phyloP scores from a whole-genome alignment of 2,113 vertebrate species.

The Amia ocellicauda region DNA sequence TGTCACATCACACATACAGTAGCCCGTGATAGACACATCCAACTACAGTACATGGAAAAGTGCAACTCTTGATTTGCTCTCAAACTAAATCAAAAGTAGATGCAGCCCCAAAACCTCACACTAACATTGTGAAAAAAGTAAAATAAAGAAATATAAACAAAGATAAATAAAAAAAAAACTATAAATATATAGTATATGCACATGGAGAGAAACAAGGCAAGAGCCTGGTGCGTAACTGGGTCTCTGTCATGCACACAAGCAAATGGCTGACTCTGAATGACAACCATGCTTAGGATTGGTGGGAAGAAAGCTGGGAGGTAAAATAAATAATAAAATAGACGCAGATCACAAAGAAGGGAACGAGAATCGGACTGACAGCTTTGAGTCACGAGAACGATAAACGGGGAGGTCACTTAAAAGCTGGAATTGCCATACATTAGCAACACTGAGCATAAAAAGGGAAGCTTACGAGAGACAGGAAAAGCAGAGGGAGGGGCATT shows the following conservation, averaged over 20 bases:
- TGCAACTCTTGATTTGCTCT: slow-evolving; percentile 58
- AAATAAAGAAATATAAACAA: slow-evolving; percentile 36
- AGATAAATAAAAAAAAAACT: slow-evolving; percentile 16
- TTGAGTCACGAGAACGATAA: slow-evolving; percentile 22
- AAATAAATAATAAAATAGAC: slow-evolving; percentile 1
- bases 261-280: slow-evolving; percentile 56
- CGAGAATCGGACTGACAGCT: slow-evolving; percentile 13
- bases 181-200: slow-evolving; percentile 38
- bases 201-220: slow-evolving; percentile 55
- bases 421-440: neutral
- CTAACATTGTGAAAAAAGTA: slow-evolving; percentile 63
- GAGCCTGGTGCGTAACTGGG: slow-evolving; percentile 50
- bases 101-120: slow-evolving; percentile 65
- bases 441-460: neutral
- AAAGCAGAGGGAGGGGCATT: neutral
- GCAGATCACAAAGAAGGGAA: slow-evolving; percentile 25
- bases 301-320: slow-evolving; percentile 22
- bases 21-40: slow-evolving; percentile 49
- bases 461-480: neutral
- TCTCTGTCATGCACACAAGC: slow-evolving; percentile 75
- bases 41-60: slow-evolving; percentile 57
- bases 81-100: slow-evolving; percentile 61
- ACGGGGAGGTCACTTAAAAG: slow-evolving; percentile 23
- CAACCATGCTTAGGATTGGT: slow-evolving; percentile 54
- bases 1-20: slow-evolving; percentile 75